Conservation (phyloP, 2,113 vertebrate genomes). For the Pseudonaja textilis region DNA sequence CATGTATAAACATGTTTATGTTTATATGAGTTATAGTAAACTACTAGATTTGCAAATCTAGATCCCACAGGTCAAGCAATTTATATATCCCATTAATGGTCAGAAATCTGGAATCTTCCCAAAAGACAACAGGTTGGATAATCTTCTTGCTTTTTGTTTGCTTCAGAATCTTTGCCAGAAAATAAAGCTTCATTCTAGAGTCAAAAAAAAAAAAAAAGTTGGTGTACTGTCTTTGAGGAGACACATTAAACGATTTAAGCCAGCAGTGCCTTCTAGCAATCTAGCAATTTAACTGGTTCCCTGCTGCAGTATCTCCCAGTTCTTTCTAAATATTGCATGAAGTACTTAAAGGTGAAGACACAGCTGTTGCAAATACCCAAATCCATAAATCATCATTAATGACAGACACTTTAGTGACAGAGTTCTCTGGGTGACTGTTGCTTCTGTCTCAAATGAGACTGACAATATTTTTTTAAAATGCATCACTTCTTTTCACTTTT, state of each 20-base stretch:
- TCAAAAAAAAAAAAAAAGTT: slow-evolving; percentile 26
- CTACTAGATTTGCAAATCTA: neutral
- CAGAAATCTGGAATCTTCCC: neutral
- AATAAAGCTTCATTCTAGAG: slow-evolving; percentile 37
- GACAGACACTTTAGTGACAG: slow-evolving; percentile 59
- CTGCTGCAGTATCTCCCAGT: slow-evolving; percentile 65
- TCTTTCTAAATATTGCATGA: slow-evolving; percentile 73
- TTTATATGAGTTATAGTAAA: too few species aligned
- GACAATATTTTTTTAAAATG: slow-evolving; percentile 71
- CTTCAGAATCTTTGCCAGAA: slow-evolving; percentile 24
- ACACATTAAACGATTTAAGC: slow-evolving; percentile 64
- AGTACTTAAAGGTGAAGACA: slow-evolving; percentile 70
- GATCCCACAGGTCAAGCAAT: neutral
- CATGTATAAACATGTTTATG: too few species aligned
- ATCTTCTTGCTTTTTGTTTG: slow-evolving; percentile 42
- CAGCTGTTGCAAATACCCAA: slow-evolving; percentile 70
- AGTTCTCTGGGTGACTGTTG: slow-evolving; percentile 62
- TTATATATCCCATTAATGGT: slow-evolving; percentile 4
- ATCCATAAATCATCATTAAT: slow-evolving; percentile 71
- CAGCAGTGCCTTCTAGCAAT: slow-evolving; percentile 60
- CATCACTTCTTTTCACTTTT: slow-evolving; percentile 65
- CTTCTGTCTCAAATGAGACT: slow-evolving; percentile 50
- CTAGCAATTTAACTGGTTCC: slow-evolving; percentile 68
- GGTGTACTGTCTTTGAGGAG: slow-evolving; percentile 46
- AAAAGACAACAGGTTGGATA: slow-evolving; percentile 9